A percentile compares a stretch with the other conserved stretches of the same genome.
Evolutionary conservation across 2,888 invertebrate genomes (phyloP).

Genomic region (Caenorhabditis sulstoni): DNA sequence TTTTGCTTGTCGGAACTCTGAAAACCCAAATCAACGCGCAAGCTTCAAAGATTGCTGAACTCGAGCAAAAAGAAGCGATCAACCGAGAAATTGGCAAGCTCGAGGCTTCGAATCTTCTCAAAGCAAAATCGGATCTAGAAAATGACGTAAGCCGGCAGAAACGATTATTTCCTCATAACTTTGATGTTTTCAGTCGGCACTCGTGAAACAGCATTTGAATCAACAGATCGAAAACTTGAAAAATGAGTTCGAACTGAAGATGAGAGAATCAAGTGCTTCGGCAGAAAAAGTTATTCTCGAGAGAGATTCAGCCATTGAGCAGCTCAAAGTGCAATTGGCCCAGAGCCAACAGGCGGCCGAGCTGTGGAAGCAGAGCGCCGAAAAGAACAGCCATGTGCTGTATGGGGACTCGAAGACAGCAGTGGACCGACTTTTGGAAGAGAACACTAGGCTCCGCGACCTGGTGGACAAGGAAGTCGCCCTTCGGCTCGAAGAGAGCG

Average conservation of each 20-base stretch:
- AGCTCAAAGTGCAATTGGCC: slow-evolving; percentile 48
- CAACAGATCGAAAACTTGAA: slow-evolving; percentile 27
- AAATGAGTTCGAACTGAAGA: slow-evolving; percentile 27
- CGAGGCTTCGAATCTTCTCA: slow-evolving; percentile 11
- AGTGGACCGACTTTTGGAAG: slow-evolving; percentile 42
- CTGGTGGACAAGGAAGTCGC: slow-evolving; percentile 59
- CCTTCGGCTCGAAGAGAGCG: slow-evolving; percentile 43
- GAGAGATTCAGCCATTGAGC: slow-evolving; percentile 37
- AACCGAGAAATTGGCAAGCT: slow-evolving; percentile 9
- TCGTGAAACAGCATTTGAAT: not conserved
- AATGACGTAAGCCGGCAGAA: not conserved
- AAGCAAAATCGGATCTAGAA: not conserved
- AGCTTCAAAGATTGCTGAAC: slow-evolving; percentile 36
- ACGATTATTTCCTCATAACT: not conserved
- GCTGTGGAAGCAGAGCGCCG: slow-evolving; percentile 52
- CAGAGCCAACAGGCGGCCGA: slow-evolving; percentile 45
- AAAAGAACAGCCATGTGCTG: slow-evolving; percentile 33
- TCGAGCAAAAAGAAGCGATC: slow-evolving; percentile 15
- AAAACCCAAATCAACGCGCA: slow-evolving; percentile 36
- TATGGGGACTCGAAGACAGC: slow-evolving; percentile 44
- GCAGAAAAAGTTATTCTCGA: slow-evolving; percentile 23
- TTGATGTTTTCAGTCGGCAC: slow-evolving; percentile 8
- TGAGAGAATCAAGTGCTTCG: slow-evolving; percentile 21
- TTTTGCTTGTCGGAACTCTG: slow-evolving; percentile 32
- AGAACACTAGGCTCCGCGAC: slow-evolving; percentile 48